Evolutionary conservation across 2,797 vertebrate species (phyloP), one percentile per base, ranked within the genome.

Genomic region (Enteromius anoplus): DNA sequence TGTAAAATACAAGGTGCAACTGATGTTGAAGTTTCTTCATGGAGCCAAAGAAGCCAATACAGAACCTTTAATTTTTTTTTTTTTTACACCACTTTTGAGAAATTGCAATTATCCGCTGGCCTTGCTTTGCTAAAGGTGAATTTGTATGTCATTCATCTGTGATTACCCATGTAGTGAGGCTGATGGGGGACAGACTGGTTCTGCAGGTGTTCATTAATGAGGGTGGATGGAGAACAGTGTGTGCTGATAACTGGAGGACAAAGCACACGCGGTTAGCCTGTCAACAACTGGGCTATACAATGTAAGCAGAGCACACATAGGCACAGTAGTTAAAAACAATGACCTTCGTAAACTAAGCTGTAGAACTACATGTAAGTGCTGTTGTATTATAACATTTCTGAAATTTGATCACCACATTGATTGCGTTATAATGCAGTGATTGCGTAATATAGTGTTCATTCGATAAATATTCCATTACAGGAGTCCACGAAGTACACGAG

Each of bases 251-350:
- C 88, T 96, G 95, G 89, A 88, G 88, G 23, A 51, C 9, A 0
- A 78, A 12, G 1, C 88, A 93, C 87, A 94, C 95, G 0, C 90
- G 87, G 78, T 89, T 87, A 2, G 91, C 93, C 66, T 96, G 95
- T 0, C 73, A 87, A 68, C 91, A 96, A 65, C 93, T 96, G 90
- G 96, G 95, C 76, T 96, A 93, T 66, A 55, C 82, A 73, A 94
- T 93, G 95, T 96, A 93, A 81, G 82, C 64, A 37, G 32, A 37
- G 10, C 68, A 26, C 58, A 55, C 62, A 17, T 7, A 29, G 45
- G 6, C 26, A 65, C 42, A 10, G 0, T 49, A 3, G 3, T 37
- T 2, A 45, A 19, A 60, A 60, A 5, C 17, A 10, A 60, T 47
- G 19, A 6, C 37, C n/a, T 23, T 62, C 7, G 12, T 26, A 47